Conservation (phyloP, 2,113 vertebrate species). For the Numenius arquata region DNA sequence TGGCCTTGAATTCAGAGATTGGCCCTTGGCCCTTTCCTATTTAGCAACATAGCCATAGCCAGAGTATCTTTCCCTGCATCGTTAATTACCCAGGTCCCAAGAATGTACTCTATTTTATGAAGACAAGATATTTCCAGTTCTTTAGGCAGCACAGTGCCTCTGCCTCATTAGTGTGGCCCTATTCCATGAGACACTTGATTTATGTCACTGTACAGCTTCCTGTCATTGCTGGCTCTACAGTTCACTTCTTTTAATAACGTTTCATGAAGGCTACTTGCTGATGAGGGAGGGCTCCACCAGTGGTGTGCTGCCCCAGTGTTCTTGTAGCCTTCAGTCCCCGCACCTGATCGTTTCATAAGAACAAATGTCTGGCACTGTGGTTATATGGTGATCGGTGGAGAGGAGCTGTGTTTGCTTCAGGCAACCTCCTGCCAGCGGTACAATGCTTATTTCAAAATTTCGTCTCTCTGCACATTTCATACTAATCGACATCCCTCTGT, state of each 20-base stretch:
- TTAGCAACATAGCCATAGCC: not conserved
- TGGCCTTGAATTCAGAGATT: not conserved
- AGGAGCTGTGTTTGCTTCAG: not conserved
- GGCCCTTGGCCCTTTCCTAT: not conserved
- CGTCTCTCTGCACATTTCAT: not conserved
- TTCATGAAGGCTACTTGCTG: not conserved
- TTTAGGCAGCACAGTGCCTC: not conserved
- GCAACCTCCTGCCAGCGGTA: not conserved
- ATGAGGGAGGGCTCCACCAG: not conserved
- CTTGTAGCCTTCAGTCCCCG: not conserved
- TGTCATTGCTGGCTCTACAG: not conserved
- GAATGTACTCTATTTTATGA: not conserved
- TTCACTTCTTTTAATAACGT: not conserved
- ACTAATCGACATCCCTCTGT: not conserved
- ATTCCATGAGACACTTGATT: not conserved
- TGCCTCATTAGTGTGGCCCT: not conserved
- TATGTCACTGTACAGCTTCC: not conserved
- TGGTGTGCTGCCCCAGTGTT: not conserved
- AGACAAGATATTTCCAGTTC: not conserved
- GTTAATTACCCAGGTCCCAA: not conserved
- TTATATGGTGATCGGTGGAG: not conserved
- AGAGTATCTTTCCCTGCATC: not conserved
- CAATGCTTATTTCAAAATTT: not conserved
- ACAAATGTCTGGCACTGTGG: not conserved
- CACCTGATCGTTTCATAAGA: not conserved